phyloP scores from a whole-genome alignment of 2,888 invertebrate genomes.

The Slavum lentiscoides region DNA sequence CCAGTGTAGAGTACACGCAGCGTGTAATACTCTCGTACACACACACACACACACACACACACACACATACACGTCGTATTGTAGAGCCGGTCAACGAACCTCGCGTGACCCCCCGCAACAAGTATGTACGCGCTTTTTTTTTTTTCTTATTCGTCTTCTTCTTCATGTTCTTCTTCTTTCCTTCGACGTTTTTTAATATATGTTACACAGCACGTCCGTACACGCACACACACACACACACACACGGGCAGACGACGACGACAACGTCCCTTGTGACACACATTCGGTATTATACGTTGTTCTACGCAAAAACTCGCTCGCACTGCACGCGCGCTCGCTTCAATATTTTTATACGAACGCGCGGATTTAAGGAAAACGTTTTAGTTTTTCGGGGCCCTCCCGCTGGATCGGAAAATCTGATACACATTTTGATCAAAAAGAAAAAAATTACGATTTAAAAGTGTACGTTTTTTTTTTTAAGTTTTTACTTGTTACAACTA shows the following conservation, averaged over 20 bases:
- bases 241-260: neutral
- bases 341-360: neutral
- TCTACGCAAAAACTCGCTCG: neutral
- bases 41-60: neutral
- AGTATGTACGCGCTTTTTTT: slow-evolving; percentile 48
- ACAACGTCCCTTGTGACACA: slow-evolving; percentile 47
- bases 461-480: too few species aligned
- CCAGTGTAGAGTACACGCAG: too few species aligned
- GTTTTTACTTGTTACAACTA: too few species aligned
- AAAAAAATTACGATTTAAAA: too few species aligned
- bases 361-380: too few species aligned
- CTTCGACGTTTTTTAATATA: slow-evolving; percentile 10
- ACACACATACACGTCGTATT: neutral
- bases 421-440: too few species aligned
- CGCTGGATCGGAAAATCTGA: too few species aligned
- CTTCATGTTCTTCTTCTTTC: neutral
- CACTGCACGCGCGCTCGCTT: neutral
- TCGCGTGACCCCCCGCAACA: slow-evolving; percentile 53
- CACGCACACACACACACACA: neutral
- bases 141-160: too few species aligned
- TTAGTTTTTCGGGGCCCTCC: too few species aligned
- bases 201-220: slow-evolving; percentile 36
- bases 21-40: too few species aligned
- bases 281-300: slow-evolving; percentile 28
- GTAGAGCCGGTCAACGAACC: slow-evolving; percentile 47